These are phyloP conservation scores for Ailuropoda melanoleuca DNA, from an alignment of 2,113 vertebrate species.

Conservation along the genomic window DNA sequence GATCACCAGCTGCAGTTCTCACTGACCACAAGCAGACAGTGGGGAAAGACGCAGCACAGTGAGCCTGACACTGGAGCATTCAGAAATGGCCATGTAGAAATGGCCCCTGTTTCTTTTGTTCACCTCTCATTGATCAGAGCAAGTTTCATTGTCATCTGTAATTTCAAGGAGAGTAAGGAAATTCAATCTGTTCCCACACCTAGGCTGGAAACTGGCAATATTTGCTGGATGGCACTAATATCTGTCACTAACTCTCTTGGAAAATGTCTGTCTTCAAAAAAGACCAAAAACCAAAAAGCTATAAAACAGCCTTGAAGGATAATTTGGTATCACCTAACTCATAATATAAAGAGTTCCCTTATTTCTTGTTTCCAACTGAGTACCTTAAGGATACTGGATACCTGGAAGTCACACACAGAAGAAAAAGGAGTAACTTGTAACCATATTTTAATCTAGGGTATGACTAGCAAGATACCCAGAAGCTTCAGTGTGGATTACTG, in stretches of 20 bases:
- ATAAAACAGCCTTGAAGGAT: not conserved
- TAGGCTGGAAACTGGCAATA: not conserved
- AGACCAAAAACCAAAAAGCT: not conserved
- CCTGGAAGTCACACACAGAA: not conserved
- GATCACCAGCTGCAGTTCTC: not conserved
- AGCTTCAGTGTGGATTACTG: not conserved
- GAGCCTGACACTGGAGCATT: not conserved
- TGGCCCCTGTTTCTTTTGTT: not conserved
- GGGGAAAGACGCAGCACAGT: not conserved
- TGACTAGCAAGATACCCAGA: not conserved
- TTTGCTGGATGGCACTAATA: not conserved
- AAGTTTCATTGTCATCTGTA: not conserved
- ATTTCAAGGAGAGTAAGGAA: not conserved
- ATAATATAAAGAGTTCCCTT: not conserved
- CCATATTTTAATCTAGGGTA: not conserved
- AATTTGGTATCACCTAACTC: not conserved
- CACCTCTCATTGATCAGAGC: not conserved
- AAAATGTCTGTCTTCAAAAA: not conserved
- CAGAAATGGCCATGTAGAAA: not conserved
- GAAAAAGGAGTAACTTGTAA: not conserved
- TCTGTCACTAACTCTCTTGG: not conserved
- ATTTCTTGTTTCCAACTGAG: not conserved
- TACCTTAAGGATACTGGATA: not conserved
- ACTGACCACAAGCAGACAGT: accelerated
- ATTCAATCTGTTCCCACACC: not conserved